Evolutionary conservation across 2,113 vertebrate species (phyloP).

Genomic region (Silurus asotus): DNA sequence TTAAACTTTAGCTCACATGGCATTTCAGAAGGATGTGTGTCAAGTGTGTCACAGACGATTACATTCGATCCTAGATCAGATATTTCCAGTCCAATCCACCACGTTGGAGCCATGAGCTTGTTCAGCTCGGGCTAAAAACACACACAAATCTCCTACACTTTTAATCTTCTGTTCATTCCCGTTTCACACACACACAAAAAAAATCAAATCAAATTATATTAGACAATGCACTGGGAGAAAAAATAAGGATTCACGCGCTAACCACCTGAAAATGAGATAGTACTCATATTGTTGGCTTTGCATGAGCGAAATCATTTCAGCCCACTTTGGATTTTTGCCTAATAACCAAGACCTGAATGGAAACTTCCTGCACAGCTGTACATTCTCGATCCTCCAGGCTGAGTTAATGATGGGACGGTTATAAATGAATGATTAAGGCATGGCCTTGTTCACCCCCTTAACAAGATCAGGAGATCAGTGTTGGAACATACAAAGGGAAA

Average conservation of each 20-base stretch:
- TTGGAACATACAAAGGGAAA: not conserved
- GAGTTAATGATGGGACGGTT: slow-evolving; percentile 67
- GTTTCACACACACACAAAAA: too few relatives aligned
- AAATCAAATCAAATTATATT: not conserved
- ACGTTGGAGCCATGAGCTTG: not conserved
- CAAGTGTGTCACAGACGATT: not conserved
- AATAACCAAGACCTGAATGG: not conserved
- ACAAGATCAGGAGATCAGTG: not conserved
- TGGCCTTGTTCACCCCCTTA: not conserved
- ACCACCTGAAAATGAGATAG: not conserved
- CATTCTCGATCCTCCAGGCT: slow-evolving; percentile 46
- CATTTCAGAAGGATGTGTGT: not conserved
- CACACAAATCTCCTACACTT: not conserved
- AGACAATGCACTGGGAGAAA: not conserved
- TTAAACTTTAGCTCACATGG: not conserved
- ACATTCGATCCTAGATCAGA: not conserved
- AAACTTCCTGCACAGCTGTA: slow-evolving; percentile 50
- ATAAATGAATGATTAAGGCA: slow-evolving; percentile 60
- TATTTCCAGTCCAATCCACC: not conserved
- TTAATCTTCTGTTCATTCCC: not conserved
- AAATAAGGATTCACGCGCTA: not conserved
- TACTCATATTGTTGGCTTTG: not conserved
- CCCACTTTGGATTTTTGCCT: not conserved
- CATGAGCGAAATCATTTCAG: not conserved
- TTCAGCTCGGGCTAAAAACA: not conserved